Conservation (phyloP, 2,888 invertebrate genomes). For the Oxyteleia sp. region DNA sequence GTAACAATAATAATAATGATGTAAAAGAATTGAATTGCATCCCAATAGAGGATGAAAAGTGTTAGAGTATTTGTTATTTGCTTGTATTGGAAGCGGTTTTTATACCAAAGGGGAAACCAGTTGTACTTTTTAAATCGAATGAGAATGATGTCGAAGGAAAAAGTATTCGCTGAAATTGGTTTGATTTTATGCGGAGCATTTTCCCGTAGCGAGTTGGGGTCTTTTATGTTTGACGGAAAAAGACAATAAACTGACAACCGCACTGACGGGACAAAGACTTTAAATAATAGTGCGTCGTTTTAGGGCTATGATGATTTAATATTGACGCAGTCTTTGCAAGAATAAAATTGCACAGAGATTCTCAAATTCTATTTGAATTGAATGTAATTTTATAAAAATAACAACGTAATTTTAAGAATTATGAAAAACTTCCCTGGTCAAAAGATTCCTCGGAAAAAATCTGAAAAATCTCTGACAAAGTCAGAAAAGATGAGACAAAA, state of each 20-base stretch:
- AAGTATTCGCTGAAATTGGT: constrained; percentile 61
- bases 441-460: no score
- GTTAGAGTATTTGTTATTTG: constrained; percentile 10
- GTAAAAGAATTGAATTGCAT: no score
- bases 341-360: constrained; percentile 11
- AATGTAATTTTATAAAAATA: constrained; percentile 37
- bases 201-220: constrained; percentile 40
- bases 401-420: constrained; percentile 24
- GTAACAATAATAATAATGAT: no score
- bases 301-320: constrained; percentile 58
- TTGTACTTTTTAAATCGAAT: constrained; percentile 54
- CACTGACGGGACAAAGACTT: constrained; percentile 52
- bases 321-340: constrained; percentile 35
- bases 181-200: constrained; percentile 63
- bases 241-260: constrained; percentile 68
- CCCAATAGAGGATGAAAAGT: constrained; percentile 14
- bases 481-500: no score
- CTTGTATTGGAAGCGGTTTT: constrained; percentile 10
- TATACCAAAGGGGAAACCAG: constrained; percentile 32
- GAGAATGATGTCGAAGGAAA: constrained; percentile 52
- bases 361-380: constrained; percentile 20
- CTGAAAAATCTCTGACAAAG: no score
- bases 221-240: constrained; percentile 69
- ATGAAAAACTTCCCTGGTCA: no score
- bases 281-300: constrained; percentile 57